Conservation (phyloP, 2,888 invertebrate species). For the Micoletzkya japonica region DNA sequence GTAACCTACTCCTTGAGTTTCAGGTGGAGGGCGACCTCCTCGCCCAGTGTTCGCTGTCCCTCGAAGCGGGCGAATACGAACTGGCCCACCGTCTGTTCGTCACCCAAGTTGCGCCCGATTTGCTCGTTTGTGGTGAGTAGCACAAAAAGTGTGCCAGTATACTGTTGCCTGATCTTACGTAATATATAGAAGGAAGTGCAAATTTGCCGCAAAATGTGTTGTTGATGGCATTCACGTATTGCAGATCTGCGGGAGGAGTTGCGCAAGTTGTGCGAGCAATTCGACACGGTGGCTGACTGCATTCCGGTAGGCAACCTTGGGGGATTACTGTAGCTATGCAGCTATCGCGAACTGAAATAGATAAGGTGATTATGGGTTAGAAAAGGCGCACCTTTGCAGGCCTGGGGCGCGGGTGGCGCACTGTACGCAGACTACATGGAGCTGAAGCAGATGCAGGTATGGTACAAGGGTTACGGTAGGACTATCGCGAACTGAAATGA, state of each 20-base stretch:
- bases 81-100: slow-evolving; percentile 40
- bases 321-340: no score
- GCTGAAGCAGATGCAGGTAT: slow-evolving; percentile 27
- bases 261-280: slow-evolving; percentile 30
- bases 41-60: slow-evolving; percentile 18
- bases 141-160: no score
- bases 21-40: slow-evolving; percentile 24
- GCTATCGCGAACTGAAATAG: no score
- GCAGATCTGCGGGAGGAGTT: slow-evolving; percentile 28
- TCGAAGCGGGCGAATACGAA: slow-evolving; percentile 31
- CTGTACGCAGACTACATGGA: slow-evolving; percentile 43
- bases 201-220: no score
- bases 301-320: slow-evolving; percentile 35
- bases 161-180: no score
- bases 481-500: background rate
- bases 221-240: background rate
- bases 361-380: no score
- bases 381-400: slow-evolving; percentile 21
- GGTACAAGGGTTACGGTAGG: background rate
- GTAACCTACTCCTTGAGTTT: background rate
- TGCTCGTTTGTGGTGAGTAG: slow-evolving; percentile 37
- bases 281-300: slow-evolving; percentile 34
- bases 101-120: slow-evolving; percentile 44
- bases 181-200: no score
- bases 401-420: slow-evolving; percentile 44